Base-by-base conservation (phyloP, 2,113 vertebrate genomes). In the Gasterosteus aculeatus region DNA sequence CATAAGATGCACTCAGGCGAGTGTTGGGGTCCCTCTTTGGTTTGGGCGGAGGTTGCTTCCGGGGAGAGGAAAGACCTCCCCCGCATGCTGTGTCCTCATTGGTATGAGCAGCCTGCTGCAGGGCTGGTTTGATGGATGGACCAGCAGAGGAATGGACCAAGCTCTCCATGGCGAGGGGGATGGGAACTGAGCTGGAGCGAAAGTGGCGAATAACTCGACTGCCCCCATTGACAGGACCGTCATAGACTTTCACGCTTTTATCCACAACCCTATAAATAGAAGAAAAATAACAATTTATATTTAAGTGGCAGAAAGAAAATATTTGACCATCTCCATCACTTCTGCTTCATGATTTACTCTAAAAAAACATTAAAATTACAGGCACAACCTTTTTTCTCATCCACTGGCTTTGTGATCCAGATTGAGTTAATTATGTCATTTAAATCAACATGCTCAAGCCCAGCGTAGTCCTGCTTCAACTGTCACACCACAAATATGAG, bases 11-110 rank as follows among this genome's bases (percentile, higher is more conserved):
- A 8, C 98, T 99, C 87, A 99, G 94, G 72, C 98, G 93, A 2
- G 98, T 99, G 92, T 95, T 96, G 47, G 98, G 98, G 92, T 99
- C 97, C 92, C 98, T 93, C 94, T 98, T 98, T 79, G 98, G 98
- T 89, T 99, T 99, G 57, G 98, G 98, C 31, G 97, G 98, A 90
- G 98, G 98, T 84, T 99, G 97, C 94, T 98, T 99, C 88, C 98
- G 92, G 84, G 97, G 98, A 7, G 97, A 99, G 1, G 95, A 96
- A 64, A 96, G 93, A 82, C 83, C 76, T 11, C 83, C 88, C 9
- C 84, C 83, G 0, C 83, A 75, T 66, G 75, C 66, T 8, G 82
- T 91, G 0, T 98, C 97, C 0, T 98, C 96, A 69, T 85, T 92
- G 87, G 92, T 93, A 86, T 96, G 92, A 82, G 94, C 90, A 0